Evolutionary conservation across 2,797 vertebrate genomes (phyloP).

Genomic region (Dipus sagitta): DNA sequence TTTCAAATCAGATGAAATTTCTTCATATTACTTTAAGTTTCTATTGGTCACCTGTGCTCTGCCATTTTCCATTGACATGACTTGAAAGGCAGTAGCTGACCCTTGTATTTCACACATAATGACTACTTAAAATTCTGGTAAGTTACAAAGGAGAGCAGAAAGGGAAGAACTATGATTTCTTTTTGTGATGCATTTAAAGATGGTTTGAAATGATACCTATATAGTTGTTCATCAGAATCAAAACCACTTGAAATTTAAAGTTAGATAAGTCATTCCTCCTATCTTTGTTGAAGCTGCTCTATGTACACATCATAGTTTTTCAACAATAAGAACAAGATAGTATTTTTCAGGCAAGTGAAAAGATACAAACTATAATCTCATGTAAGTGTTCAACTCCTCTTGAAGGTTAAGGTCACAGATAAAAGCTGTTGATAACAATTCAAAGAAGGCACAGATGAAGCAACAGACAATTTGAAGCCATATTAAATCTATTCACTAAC

Average conservation of each 20-base stretch:
- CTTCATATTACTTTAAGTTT: neutral
- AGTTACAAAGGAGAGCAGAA: neutral
- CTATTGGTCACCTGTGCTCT: neutral
- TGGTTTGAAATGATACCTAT: neutral
- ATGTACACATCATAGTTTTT: neutral
- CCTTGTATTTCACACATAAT: neutral
- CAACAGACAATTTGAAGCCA: neutral
- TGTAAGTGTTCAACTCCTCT: neutral
- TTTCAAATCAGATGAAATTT: neutral
- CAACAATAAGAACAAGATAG: neutral
- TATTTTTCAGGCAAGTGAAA: conserved; percentile 1
- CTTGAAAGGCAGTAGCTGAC: neutral
- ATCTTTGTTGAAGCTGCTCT: conserved; percentile 30
- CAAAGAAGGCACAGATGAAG: neutral
- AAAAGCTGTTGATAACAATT: conserved; percentile 25
- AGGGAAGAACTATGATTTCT: neutral
- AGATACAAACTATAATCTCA: conserved; percentile 30
- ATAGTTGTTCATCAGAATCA: neutral
- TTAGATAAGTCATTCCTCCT: conserved; percentile 18
- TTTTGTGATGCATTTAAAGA: neutral
- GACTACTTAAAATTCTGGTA: neutral
- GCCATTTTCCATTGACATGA: neutral
- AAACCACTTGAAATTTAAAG: neutral
- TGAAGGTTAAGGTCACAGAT: conserved; percentile 39
- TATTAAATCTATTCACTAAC: neutral